phyloP scores from a whole-genome alignment of 2,888 invertebrate genomes.

The Tipula vernalis region DNA sequence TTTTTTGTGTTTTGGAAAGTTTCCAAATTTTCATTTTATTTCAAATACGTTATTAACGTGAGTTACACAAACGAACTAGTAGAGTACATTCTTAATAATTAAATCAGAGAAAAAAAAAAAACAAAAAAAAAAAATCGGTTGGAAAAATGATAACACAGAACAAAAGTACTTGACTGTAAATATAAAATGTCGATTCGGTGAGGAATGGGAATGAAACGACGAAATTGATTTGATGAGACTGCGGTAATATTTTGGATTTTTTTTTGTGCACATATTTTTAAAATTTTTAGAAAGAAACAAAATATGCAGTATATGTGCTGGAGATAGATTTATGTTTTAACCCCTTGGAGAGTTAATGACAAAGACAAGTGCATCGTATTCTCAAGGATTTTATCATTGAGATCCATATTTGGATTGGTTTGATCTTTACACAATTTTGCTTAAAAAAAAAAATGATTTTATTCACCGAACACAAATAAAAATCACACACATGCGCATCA shows the following conservation, averaged over 20 bases:
- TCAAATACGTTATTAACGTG: not conserved
- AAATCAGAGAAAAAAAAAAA: not conserved
- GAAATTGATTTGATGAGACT: not conserved
- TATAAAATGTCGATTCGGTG: not conserved
- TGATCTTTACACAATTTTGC: not conserved
- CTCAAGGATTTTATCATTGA: not conserved
- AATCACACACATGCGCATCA: not conserved
- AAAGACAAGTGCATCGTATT: not conserved
- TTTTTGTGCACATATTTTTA: no score
- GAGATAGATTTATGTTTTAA: not conserved
- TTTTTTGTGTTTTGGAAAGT: not conserved
- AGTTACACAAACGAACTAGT: not conserved
- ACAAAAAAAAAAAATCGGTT: not conserved
- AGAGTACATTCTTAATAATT: not conserved
- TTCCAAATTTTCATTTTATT: not conserved
- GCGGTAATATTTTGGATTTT: not conserved
- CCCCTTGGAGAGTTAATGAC: not conserved
- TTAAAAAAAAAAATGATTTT: not conserved
- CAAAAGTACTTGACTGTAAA: not conserved
- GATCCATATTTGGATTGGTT: not conserved
- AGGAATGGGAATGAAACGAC: not conserved
- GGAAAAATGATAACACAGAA: not conserved
- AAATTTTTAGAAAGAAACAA: no score
- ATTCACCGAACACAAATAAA: not conserved
- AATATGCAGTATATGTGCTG: no score